phyloP scores from a whole-genome alignment of 92 coral and sea anemone species.

The Scolanthus callimorphus region DNA sequence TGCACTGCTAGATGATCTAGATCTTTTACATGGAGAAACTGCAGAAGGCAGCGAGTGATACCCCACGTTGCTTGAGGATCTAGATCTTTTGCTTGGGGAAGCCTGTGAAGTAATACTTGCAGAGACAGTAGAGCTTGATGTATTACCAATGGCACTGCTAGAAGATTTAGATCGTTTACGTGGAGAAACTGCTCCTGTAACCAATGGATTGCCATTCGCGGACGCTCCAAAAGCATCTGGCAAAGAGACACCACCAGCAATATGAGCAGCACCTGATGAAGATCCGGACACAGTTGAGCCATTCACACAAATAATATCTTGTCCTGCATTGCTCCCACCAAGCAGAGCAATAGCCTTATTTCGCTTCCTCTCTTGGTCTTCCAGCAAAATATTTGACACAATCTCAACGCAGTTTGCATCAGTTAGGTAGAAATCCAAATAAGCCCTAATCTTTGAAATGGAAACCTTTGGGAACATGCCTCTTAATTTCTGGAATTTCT shows the following conservation, averaged over 20 bases:
- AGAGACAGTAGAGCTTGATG: not conserved
- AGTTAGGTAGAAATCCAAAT: conserved; percentile 21
- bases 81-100: not conserved
- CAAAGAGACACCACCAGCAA: too few species aligned
- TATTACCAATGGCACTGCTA: too few species aligned
- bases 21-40: not conserved
- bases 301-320: too few species aligned
- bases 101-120: not conserved
- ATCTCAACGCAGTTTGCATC: conserved; percentile 25
- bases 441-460: conserved; percentile 5
- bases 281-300: too few species aligned
- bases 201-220: too few species aligned
- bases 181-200: too few species aligned
- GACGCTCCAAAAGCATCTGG: too few species aligned
- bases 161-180: too few species aligned
- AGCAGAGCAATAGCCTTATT: too few species aligned
- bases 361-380: conserved; percentile 4
- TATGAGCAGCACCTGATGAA: too few species aligned
- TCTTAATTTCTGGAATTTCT: conserved; percentile 2
- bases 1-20: too few species aligned
- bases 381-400: conserved; percentile 25
- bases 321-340: too few species aligned
- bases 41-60: not conserved
- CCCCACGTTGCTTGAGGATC: not conserved
- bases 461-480: conserved; percentile 45